Base-by-base conservation (phyloP, 2,113 vertebrate genomes). In the Tilapia sparmanii region DNA sequence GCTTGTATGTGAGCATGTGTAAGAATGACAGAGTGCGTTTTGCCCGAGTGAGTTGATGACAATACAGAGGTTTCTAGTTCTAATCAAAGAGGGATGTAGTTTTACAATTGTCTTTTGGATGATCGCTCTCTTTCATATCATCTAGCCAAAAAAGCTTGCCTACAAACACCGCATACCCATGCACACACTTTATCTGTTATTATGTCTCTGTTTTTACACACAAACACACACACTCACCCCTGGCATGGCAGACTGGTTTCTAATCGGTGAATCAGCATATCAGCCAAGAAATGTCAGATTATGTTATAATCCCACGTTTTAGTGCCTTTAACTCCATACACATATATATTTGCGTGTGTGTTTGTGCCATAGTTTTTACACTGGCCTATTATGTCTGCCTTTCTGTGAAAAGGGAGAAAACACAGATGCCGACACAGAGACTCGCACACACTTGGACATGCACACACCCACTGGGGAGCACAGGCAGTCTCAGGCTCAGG, bases 241-340 rank as follows among this genome's bases (percentile, higher is more conserved):
- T 92, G 85, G 91, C 92, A 86, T 35, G 54, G 59, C 81, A 76
- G 82, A 86, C 88, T 87, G 83, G 78, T 90, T 92, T 93, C 88
- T 92, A 94, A 93, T 92, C 88, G 16, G 91, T 90, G 87, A 95
- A 90, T 95, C 93, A 92, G 80, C 91, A 89, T 87, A 87, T 94
- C 84, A 71, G 76, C 81, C 90, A 94, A 94, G 90, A 94, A 92
- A 92, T 87, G 91, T 89, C 93, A 87, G 90, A 94, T 92, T 92
- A 93, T 6, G 24, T 93, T 91, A 89, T 92, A 92, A 93, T 93
- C 86, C 89, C 16, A 71, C n/a, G 3, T 85, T 86, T 86, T 66
- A 81, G 81, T 88, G 84, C 85, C 83, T 87, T 91, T 84, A 87
- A 88, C 90, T 87, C 61, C 24, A 8, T 35, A 33, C 16, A 84